phyloP scores from a whole-genome alignment of 2,888 invertebrate species.

The Hedychridium roseum region DNA sequence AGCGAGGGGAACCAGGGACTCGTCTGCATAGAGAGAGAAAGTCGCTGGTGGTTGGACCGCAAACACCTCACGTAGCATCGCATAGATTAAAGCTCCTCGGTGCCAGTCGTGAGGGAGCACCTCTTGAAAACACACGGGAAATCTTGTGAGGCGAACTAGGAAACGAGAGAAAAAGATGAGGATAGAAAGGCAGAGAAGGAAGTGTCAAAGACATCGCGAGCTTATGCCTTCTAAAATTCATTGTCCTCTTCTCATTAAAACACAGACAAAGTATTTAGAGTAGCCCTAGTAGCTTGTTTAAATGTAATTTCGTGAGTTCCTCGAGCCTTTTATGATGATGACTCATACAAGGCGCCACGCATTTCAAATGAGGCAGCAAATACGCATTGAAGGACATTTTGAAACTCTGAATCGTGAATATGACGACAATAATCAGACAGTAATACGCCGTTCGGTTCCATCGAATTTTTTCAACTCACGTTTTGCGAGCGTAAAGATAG shows the following conservation, averaged over 20 bases:
- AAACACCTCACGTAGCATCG: constrained; percentile 55
- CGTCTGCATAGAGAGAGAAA: constrained; percentile 41
- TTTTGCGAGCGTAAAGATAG: too few species aligned
- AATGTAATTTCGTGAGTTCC: constrained; percentile 24
- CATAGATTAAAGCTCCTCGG: constrained; percentile 51
- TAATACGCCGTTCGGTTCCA: too few species aligned
- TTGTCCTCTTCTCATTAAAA: too few species aligned
- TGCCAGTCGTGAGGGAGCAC: constrained; percentile 16
- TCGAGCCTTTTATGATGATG: constrained; percentile 30
- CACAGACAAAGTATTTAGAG: not conserved
- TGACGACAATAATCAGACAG: too few species aligned
- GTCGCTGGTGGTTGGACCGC: constrained; percentile 35
- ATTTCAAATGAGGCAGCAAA: constrained; percentile 16
- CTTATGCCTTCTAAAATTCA: too few species aligned
- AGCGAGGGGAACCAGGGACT: constrained; percentile 16
- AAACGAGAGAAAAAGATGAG: constrained; percentile 13
- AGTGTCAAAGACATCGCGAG: too few species aligned
- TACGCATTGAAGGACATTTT: too few species aligned
- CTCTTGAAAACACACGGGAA: constrained; percentile 53
- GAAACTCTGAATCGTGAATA: too few species aligned
- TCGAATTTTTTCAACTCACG: too few species aligned
- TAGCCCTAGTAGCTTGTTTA: constrained; percentile 11
- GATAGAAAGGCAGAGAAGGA: constrained; percentile 4
- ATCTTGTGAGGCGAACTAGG: constrained; percentile 39
- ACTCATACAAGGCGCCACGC: constrained; percentile 35